phyloP scores from a whole-genome alignment of 2,888 invertebrate genomes.

The Drosophila paracracens region DNA sequence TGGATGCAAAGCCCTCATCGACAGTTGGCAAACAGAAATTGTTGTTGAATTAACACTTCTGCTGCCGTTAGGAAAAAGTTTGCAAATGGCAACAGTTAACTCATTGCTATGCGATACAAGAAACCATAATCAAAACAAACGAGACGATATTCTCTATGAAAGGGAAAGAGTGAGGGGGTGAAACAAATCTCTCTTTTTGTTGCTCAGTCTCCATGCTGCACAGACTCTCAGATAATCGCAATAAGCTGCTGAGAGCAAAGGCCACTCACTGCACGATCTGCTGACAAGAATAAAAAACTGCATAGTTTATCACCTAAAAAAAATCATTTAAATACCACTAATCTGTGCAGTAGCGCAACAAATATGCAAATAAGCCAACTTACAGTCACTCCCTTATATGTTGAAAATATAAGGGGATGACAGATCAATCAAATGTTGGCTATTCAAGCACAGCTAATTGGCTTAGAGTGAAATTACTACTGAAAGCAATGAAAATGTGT shows the following conservation, averaged over 20 bases:
- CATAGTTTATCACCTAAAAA: conserved; percentile 29
- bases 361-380: conserved; percentile 58
- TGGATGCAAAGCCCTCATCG: conserved; percentile 21
- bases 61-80: conserved; percentile 1
- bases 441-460: conserved; percentile 47
- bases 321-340: conserved; percentile 30
- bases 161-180: not conserved
- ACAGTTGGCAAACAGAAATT: conserved; percentile 7
- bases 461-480: not conserved
- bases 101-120: not conserved
- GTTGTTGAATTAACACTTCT: conserved; percentile 39
- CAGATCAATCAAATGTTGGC: conserved; percentile 53
- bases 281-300: conserved; percentile 9
- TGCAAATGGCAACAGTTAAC: conserved; percentile 8
- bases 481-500: not conserved
- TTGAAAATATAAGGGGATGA: conserved; percentile 19
- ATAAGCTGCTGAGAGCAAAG: not conserved
- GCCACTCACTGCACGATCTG: not conserved
- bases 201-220: not conserved
- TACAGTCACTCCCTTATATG: not conserved
- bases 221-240: not conserved
- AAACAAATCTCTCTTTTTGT: not conserved
- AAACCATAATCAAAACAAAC: not conserved
- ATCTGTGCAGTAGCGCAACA: conserved; percentile 7
- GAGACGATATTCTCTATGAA: not conserved